phyloP scores from a whole-genome alignment of 2,797 vertebrate species.

The Myiothlypis coronata region DNA sequence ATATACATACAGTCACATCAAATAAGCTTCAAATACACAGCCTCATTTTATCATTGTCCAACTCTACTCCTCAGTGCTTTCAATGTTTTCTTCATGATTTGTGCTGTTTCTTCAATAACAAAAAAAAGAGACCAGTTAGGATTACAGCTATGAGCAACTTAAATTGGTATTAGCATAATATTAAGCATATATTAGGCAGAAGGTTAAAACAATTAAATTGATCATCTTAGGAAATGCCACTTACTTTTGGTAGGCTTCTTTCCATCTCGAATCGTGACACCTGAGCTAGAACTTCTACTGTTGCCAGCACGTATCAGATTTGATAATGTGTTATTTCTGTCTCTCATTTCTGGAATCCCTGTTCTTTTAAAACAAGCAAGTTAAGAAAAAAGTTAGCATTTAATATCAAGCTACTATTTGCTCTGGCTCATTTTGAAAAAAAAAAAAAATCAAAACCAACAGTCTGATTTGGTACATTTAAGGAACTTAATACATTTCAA shows the following conservation, averaged over 20 bases:
- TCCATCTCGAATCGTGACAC: constrained; percentile 66
- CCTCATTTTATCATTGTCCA: constrained; percentile 70
- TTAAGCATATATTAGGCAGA: not conserved
- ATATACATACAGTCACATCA: not conserved
- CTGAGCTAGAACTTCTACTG: constrained; percentile 12
- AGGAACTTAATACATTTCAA: not conserved
- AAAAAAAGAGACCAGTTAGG: not conserved
- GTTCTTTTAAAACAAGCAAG: not conserved
- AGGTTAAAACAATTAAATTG: not conserved
- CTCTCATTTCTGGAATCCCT: constrained; percentile 59
- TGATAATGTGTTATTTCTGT: constrained; percentile 47
- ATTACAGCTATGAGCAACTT: not conserved
- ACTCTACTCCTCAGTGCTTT: constrained; percentile 81
- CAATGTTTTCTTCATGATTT: constrained; percentile 88
- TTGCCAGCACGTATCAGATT: not conserved
- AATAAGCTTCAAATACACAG: not conserved
- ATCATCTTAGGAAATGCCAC: not conserved
- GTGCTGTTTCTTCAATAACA: constrained; percentile 79
- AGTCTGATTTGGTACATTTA: not conserved
- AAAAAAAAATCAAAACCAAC: not conserved
- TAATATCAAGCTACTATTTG: not conserved
- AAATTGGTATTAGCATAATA: not conserved
- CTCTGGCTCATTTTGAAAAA: not conserved
- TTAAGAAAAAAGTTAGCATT: not conserved
- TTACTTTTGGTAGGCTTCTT: constrained; percentile 83